A percentile compares a stretch with the other conserved stretches of the same genome.
Conservation (phyloP, 2,797 vertebrate genomes). For the Tamandua tetradactyla region DNA sequence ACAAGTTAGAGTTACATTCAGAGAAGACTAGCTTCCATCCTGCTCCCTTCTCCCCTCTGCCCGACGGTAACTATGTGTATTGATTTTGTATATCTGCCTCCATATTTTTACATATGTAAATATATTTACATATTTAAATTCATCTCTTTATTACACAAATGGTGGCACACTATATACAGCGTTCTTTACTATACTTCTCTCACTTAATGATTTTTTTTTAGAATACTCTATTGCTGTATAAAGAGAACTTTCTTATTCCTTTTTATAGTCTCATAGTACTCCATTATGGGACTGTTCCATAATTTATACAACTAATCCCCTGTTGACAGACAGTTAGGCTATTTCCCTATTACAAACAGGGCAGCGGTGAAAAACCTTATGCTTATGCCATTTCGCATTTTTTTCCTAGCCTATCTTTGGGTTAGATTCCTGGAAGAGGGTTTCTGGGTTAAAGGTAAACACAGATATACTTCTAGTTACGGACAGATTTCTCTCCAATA, state of each 20-base stretch:
- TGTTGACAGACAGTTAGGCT: too few species aligned
- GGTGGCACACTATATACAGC: background rate
- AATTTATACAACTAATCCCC: too few species aligned
- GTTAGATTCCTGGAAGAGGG: background rate
- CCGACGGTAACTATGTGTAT: background rate
- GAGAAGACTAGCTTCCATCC: background rate
- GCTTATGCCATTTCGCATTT: too few species aligned
- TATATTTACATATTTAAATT: background rate
- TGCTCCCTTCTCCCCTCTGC: background rate
- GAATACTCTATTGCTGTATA: background rate
- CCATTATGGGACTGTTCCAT: background rate
- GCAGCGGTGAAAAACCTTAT: background rate
- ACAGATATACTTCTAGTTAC: too few species aligned
- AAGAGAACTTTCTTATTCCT: background rate
- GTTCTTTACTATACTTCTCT: background rate
- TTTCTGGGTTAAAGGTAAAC: background rate
- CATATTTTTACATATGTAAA: background rate
- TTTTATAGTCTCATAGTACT: background rate
- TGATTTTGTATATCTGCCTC: background rate
- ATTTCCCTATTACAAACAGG: background rate
- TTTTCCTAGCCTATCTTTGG: too few species aligned
- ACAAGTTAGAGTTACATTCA: background rate
- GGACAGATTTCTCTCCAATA: too few species aligned
- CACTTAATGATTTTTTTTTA: background rate
- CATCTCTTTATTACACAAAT: background rate